Conservation (phyloP, 1,140 invertebrate species). For the Pseudomyrmex sp. region DNA sequence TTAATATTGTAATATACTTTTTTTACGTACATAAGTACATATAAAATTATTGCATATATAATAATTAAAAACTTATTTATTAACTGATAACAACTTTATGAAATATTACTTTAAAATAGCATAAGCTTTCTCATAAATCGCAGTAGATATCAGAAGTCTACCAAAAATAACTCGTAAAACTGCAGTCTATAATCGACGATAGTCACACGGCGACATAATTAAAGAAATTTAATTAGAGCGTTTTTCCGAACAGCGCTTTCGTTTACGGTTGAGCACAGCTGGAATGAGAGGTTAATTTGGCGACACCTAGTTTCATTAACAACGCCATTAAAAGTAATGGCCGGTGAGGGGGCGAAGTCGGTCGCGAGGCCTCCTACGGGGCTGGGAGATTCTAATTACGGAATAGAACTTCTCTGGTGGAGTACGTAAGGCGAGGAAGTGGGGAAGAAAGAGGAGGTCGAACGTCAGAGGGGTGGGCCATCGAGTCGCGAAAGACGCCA, state of each 20-base stretch:
- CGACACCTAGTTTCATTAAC: constrained; percentile 85
- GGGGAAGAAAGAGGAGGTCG: constrained; percentile 44
- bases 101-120: neutral
- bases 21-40: neutral
- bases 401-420: constrained; percentile 72
- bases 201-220: constrained; percentile 54
- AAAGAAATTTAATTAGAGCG: constrained; percentile 56
- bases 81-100: neutral
- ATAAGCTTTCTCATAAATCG: no score
- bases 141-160: constrained; percentile 9
- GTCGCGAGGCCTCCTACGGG: constrained; percentile 72
- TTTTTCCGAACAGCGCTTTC: constrained; percentile 40
- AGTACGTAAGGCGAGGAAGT: constrained; percentile 26
- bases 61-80: neutral
- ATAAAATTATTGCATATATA: neutral
- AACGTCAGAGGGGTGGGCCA: constrained; percentile 61
- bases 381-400: constrained; percentile 82
- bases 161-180: constrained; percentile 17
- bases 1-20: neutral
- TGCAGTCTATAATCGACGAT: constrained; percentile 39
- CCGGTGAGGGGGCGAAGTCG: constrained; percentile 79
- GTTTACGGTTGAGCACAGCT: constrained; percentile 80
- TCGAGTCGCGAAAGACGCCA: constrained; percentile 71
- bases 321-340: constrained; percentile 85
- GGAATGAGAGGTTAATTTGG: constrained; percentile 85